phyloP scores from a whole-genome alignment of 2,113 vertebrate genomes.

The Condylura cristata region DNA sequence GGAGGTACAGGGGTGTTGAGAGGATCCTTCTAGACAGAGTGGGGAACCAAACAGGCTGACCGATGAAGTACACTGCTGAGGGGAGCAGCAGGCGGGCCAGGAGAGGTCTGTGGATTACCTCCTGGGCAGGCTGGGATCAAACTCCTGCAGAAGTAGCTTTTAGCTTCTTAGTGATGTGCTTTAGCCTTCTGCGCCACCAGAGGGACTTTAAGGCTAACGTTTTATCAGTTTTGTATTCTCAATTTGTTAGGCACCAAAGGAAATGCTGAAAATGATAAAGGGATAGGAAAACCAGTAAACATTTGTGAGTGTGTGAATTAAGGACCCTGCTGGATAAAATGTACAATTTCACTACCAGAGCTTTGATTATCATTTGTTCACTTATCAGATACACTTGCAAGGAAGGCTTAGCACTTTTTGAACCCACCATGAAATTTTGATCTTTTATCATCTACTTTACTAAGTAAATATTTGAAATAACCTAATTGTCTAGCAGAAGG shows the following conservation, averaged over 20 bases:
- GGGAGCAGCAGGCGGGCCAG: too few relatives aligned
- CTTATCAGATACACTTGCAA: not conserved
- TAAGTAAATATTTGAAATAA: constrained; percentile 25
- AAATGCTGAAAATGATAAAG: not conserved
- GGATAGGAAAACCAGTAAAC: not conserved
- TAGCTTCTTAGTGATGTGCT: too few relatives aligned
- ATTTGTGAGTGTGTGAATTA: not conserved
- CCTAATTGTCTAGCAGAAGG: not conserved
- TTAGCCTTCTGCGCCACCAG: too few relatives aligned
- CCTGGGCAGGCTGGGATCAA: too few relatives aligned
- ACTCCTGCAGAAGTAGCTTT: too few relatives aligned
- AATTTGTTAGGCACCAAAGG: constrained; percentile 1
- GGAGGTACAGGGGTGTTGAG: too few relatives aligned
- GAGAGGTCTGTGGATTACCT: too few relatives aligned
- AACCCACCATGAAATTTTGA: not conserved
- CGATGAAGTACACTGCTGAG: too few relatives aligned
- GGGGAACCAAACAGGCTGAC: too few relatives aligned
- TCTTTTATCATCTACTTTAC: constrained; percentile 11
- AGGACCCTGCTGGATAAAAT: not conserved
- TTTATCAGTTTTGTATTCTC: constrained; percentile 15
- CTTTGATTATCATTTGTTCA: not conserved
- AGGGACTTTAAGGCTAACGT: not conserved
- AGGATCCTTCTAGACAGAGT: too few relatives aligned
- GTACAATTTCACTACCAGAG: not conserved
- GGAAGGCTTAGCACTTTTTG: not conserved